Base-by-base conservation (phyloP, 2,888 invertebrate species). In the Acanthopleura granulata region DNA sequence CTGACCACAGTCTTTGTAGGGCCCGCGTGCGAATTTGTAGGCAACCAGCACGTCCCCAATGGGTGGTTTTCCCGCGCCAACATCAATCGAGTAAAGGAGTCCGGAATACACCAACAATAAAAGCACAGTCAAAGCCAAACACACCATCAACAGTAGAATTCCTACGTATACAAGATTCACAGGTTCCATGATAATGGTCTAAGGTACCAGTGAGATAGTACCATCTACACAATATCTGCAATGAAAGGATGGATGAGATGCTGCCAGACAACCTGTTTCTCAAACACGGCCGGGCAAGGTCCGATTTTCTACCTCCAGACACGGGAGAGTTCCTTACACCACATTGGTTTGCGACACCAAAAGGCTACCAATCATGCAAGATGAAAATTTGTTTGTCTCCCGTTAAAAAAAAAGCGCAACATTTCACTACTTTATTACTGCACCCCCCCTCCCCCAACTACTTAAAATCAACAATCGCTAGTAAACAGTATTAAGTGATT, bases 11-110 rank as follows among this genome's bases (percentile, higher is more conserved):
- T 91, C 86, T 76, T 88, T 88, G 85, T 91, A 91, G 0, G 91
- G 88, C 4, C 91, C 91, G 62, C 85, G 83, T 18, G 86, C 87
- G 81, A 90, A 90, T 79, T 91, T 91, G 84, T 91, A 91, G 14
- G 90, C 91, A 16, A 91, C 83, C 29, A 81, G 77, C 15, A 86
- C 81, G 66, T 85, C 82, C 11, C 83, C 83, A 51, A 90, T 85
- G 0, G 90, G 90, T 40, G 91, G 90, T 51, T 85, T 82, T 11
- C 90, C 89, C 18, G 91, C 88, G 61, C 87, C 86, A 12, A 91
- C 87, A n/a, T 87, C 84, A 16, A 91, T 81, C 14, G 81, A 73
- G 18, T 84, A 66, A 66, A 91, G 87, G 22, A 91, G 73, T 3
- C 91, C 91, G n/a, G 88, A 89, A 77, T 89, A 85, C 50, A 86